Percentiles rank a stretch among this genome's conserved stretches.
phyloP scores from a whole-genome alignment of 2,797 vertebrate species.

The Gymnothorax javanicus region DNA sequence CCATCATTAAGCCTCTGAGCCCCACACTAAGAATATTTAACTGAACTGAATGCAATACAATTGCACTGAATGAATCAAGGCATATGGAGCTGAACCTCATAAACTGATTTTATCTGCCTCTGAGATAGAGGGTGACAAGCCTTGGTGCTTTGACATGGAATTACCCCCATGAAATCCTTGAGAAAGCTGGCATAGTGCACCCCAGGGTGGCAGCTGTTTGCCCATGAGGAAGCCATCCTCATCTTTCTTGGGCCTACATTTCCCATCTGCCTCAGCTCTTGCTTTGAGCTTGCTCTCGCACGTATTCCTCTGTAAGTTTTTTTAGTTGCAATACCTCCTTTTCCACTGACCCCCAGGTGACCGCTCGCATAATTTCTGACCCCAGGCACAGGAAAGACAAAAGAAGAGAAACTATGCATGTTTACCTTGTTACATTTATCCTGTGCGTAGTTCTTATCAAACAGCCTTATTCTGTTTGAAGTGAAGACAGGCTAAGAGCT shows the following conservation, averaged over 20 bases:
- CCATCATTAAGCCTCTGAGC: no score
- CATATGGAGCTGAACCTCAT: no score
- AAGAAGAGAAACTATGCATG: conserved; percentile 51
- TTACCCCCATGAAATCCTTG: background rate
- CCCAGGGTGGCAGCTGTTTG: background rate
- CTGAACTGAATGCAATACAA: no score
- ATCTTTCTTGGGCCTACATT: background rate
- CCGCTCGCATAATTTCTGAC: background rate
- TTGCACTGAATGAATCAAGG: no score
- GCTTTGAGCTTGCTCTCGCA: background rate
- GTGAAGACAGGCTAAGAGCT: conserved; percentile 61
- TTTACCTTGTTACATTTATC: conserved; percentile 55
- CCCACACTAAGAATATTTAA: no score
- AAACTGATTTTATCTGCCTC: no score
- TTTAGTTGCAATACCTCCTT: background rate
- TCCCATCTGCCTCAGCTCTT: background rate
- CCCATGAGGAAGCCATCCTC: background rate
- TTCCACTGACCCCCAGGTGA: background rate
- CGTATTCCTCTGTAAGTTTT: background rate
- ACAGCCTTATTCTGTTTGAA: conserved; percentile 74
- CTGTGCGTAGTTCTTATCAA: conserved; percentile 67
- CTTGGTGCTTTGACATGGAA: no score
- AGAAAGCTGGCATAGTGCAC: background rate
- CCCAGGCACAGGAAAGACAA: background rate
- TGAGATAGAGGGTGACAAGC: no score